Percentiles rank a stretch among this genome's conserved stretches.
Evolutionary conservation across 2,797 vertebrate species (phyloP).

Genomic region (Oophaga sylvatica): DNA sequence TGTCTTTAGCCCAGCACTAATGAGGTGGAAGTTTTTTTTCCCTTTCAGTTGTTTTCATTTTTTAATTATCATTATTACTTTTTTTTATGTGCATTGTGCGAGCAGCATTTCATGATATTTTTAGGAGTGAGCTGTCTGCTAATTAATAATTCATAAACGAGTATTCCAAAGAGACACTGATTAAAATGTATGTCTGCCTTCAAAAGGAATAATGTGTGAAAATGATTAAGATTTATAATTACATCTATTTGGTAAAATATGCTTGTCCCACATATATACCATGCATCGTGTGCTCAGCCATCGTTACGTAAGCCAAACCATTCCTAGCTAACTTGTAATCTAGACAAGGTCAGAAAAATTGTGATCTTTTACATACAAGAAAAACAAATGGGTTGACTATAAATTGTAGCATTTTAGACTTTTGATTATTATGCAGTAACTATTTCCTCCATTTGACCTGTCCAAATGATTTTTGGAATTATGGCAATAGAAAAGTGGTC

Average conservation of each 20-base stretch:
- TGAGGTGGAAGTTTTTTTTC: slow-evolving; percentile 71
- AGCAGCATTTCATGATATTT: slow-evolving; percentile 68
- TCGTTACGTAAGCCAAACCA: background rate
- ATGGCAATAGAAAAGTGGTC: background rate
- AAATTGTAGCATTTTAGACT: background rate
- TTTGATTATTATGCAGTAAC: background rate
- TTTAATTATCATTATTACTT: slow-evolving; percentile 57
- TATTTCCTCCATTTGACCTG: background rate
- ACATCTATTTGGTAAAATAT: slow-evolving; percentile 62
- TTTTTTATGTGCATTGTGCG: slow-evolving; percentile 42
- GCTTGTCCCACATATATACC: slow-evolving; percentile 17
- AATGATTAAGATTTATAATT: slow-evolving; percentile 70
- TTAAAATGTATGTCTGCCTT: slow-evolving; percentile 90
- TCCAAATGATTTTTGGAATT: background rate
- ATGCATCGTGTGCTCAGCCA: background rate
- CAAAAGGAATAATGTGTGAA: slow-evolving; percentile 77
- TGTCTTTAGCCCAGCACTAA: slow-evolving; percentile 77
- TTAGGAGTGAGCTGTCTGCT: slow-evolving; percentile 71
- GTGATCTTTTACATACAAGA: background rate
- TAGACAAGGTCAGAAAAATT: background rate
- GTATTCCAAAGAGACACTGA: slow-evolving; percentile 89
- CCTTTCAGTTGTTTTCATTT: slow-evolving; percentile 68
- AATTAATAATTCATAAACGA: slow-evolving; percentile 91
- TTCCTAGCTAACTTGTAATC: background rate
- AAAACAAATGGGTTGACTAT: background rate